Percentiles rank a stretch among this genome's conserved stretches.
Evolutionary conservation across 2,113 vertebrate species (phyloP).

Genomic region (Cryptomyrus ogoouensis): DNA sequence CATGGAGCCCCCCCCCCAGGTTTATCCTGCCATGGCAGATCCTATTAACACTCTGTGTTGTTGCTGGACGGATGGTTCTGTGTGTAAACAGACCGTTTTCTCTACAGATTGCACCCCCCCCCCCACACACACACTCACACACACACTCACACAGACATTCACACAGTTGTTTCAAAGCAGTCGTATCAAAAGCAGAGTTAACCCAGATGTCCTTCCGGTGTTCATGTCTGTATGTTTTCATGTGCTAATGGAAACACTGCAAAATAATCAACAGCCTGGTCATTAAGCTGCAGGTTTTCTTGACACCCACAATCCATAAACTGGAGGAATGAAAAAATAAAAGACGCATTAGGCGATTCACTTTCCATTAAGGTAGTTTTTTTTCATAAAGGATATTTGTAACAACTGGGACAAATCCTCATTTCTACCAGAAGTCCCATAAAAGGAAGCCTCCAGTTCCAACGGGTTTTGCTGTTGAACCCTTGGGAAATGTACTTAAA

Average conservation of each 20-base stretch:
- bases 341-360: not conserved
- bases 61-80: constrained; percentile 31
- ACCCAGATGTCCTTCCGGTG: not conserved
- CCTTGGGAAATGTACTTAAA: not conserved
- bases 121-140: constrained; percentile 31
- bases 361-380: not conserved
- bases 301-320: not conserved
- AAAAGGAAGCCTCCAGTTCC: not conserved
- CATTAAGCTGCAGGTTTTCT: not conserved
- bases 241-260: not conserved
- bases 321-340: not conserved
- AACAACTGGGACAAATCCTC: not conserved
- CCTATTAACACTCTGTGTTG: constrained; percentile 23
- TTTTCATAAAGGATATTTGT: not conserved
- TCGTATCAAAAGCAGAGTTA: constrained; percentile 14
- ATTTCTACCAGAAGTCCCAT: not conserved
- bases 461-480: not conserved
- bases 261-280: not conserved
- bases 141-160: constrained; percentile 9
- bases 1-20: constrained; percentile 44
- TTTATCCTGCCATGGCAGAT: constrained; percentile 10
- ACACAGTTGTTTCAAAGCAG: not conserved
- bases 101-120: constrained; percentile 1
- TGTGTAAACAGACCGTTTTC: constrained; percentile 45
- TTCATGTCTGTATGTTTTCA: not conserved